These are phyloP conservation scores for Herminia tarsipennalis DNA, from an alignment of 2,888 invertebrate genomes.

Conservation along the genomic window DNA sequence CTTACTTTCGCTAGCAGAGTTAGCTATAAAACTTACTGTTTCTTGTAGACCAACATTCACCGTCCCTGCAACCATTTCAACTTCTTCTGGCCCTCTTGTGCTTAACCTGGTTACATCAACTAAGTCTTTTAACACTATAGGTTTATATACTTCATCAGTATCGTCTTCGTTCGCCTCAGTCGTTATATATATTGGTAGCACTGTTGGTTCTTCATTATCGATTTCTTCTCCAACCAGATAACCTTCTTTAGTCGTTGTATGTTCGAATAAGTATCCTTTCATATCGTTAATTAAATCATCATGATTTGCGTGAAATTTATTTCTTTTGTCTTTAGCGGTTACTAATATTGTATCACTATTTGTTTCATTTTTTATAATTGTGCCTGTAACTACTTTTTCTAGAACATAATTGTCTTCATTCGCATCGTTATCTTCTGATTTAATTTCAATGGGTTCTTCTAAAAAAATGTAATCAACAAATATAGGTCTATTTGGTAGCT, in stretches of 20 bases:
- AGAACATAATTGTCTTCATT: background rate
- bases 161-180: conserved; percentile 25
- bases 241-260: conserved; percentile 35
- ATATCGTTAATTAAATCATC: background rate
- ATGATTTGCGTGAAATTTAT: background rate
- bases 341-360: conserved; percentile 3
- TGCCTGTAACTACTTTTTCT: conserved; percentile 10
- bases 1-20: background rate
- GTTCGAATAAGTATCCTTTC: background rate
- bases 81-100: conserved; percentile 56
- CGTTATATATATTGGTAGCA: conserved; percentile 15
- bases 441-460: conserved; percentile 41
- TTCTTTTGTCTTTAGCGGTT: no score
- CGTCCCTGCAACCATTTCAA: conserved; percentile 52
- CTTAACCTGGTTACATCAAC: conserved; percentile 60
- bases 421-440: conserved; percentile 2
- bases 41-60: conserved; percentile 19
- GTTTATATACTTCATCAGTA: conserved; percentile 22
- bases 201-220: background rate
- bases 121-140: conserved; percentile 54
- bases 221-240: conserved; percentile 31
- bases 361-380: conserved; percentile 10
- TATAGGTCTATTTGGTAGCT: conserved; percentile 31
- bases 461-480: conserved; percentile 66
- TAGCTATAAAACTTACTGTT: conserved; percentile 44